Percentiles rank a stretch among this genome's conserved stretches.
Evolutionary conservation across 2,888 invertebrate genomes (phyloP).

Genomic region (Lingula anatina): DNA sequence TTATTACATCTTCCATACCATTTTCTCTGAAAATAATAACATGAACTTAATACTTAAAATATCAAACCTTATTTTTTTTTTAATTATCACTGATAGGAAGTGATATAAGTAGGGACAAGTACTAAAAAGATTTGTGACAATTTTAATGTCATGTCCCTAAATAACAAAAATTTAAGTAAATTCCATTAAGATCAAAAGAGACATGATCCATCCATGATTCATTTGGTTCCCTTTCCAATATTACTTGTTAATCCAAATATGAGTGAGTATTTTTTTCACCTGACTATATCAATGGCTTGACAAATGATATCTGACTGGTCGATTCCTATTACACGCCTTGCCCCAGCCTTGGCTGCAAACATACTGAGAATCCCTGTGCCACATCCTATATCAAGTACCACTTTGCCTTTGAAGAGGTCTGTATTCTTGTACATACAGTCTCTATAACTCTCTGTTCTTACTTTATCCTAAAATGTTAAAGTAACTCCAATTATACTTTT

Average conservation of each 20-base stretch:
- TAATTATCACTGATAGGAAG: too few relatives aligned
- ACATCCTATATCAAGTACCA: conserved; percentile 60
- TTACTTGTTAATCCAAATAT: too few relatives aligned
- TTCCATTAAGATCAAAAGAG: too few relatives aligned
- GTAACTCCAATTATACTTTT: not conserved
- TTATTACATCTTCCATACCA: conserved; percentile 66
- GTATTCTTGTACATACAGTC: conserved; percentile 75
- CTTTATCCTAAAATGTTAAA: conserved; percentile 35
- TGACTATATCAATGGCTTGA: conserved; percentile 54
- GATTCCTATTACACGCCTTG: conserved; percentile 62
- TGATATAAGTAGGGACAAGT: too few relatives aligned
- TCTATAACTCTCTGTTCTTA: conserved; percentile 78
- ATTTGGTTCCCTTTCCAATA: too few relatives aligned
- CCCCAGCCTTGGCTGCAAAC: conserved; percentile 87
- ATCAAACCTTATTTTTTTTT: too few relatives aligned
- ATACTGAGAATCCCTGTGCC: conserved; percentile 74
- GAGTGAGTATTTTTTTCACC: too few relatives aligned
- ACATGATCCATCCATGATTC: too few relatives aligned
- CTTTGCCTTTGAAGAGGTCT: conserved; percentile 66
- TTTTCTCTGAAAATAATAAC: conserved; percentile 60
- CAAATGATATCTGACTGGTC: conserved; percentile 55
- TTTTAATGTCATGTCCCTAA: too few relatives aligned
- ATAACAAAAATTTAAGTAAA: too few relatives aligned
- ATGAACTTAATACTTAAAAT: too few relatives aligned
- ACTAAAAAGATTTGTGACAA: too few relatives aligned